Percentiles rank a stretch among this genome's conserved stretches.
Conservation (phyloP, 92 coral and sea anemone genomes). For the Muricea muricata region DNA sequence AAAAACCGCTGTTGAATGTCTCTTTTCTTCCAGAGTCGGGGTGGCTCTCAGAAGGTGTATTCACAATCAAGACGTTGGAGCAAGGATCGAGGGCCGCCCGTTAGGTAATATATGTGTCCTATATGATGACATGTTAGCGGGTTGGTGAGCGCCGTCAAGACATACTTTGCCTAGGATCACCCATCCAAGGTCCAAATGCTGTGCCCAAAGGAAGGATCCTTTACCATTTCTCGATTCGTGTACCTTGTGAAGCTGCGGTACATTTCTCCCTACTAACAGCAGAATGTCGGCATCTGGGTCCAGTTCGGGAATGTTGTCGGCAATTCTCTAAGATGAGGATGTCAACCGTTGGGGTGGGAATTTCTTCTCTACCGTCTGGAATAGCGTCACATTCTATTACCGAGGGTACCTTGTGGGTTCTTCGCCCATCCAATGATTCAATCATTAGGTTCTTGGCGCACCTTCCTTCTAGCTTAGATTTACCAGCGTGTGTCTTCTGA, state of each 20-base stretch:
- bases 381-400: constrained; percentile 1
- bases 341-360: constrained; percentile 14
- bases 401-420: background rate
- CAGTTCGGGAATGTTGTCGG: constrained; percentile 1
- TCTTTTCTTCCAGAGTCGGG: no score
- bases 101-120: no score
- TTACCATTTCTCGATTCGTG: constrained; percentile 8
- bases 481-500: constrained; percentile 50
- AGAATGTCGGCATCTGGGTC: constrained; percentile 21
- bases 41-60: no score
- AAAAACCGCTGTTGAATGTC: no score
- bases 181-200: background rate
- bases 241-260: constrained; percentile 12
- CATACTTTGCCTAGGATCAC: no score
- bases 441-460: constrained; percentile 53
- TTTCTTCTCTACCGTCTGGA: constrained; percentile 11
- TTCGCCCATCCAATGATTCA: constrained; percentile 20
- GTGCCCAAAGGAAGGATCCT: background rate
- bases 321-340: constrained; percentile 20
- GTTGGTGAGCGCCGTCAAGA: no score
- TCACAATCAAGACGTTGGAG: no score
- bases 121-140: no score
- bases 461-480: constrained; percentile 47
- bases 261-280: background rate
- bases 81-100: no score